Conservation (phyloP, 2,113 vertebrate species). For the Aviceda subcristata region DNA sequence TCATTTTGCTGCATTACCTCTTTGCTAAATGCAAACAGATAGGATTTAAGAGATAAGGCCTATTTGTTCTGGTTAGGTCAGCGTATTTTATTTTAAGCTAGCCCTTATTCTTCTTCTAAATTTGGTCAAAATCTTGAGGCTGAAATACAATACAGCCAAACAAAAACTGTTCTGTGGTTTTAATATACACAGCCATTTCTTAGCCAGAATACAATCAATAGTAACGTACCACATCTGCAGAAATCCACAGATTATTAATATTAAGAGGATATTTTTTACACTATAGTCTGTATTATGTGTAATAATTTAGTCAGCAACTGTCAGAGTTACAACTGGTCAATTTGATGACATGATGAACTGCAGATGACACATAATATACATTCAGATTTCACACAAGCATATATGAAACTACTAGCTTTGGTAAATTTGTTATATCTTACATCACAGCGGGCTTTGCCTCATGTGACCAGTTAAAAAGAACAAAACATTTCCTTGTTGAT, state of each 20-base stretch:
- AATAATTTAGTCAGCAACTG: not conserved
- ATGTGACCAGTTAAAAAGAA: not conserved
- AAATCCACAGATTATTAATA: not conserved
- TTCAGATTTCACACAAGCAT: not conserved
- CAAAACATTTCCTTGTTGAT: not conserved
- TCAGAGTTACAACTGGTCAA: not conserved
- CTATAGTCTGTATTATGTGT: not conserved
- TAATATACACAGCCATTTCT: not conserved
- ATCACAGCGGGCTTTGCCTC: not conserved
- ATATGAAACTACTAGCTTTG: not conserved
- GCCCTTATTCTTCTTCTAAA: not conserved
- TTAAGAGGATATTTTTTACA: not conserved
- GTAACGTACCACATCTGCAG: not conserved
- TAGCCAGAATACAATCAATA: not conserved
- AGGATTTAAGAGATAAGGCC: not conserved
- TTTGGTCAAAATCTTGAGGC: not conserved
- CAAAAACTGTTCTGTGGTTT: not conserved
- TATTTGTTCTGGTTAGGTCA: not conserved
- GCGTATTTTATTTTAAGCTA: not conserved
- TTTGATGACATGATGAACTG: not conserved
- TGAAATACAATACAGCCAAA: not conserved
- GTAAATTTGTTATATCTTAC: not conserved
- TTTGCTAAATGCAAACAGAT: not conserved
- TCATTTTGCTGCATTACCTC: not conserved
- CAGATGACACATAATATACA: not conserved